Percentiles rank a stretch among this genome's conserved stretches.
Evolutionary conservation across 2,888 invertebrate species (phyloP).

Genomic region (Oscheius sp.): DNA sequence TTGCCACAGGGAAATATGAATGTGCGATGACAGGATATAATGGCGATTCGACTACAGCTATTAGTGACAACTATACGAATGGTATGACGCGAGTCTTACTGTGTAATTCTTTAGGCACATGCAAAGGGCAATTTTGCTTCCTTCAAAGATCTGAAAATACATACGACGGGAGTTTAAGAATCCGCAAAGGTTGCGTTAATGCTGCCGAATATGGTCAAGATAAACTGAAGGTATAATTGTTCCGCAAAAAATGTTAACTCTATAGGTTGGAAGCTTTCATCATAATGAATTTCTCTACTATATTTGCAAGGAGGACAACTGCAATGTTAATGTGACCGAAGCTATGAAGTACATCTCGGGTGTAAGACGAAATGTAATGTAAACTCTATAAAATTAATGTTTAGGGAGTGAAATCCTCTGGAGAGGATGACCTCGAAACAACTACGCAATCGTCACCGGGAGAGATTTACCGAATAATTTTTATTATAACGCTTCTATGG

Average conservation of each 20-base stretch:
- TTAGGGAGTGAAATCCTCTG: neutral
- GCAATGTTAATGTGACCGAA: neutral
- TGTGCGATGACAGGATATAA: neutral
- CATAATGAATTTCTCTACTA: neutral
- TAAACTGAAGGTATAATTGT: neutral
- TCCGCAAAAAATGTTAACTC: neutral
- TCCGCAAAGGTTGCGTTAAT: slow-evolving; percentile 8
- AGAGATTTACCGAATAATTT: neutral
- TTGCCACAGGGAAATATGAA: neutral
- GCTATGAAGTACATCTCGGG: neutral
- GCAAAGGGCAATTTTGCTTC: slow-evolving; percentile 18
- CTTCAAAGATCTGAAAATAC: neutral
- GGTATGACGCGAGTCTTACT: neutral
- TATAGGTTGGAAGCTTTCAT: neutral
- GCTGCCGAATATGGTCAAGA: slow-evolving; percentile 1
- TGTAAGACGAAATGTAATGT: neutral
- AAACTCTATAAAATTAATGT: neutral
- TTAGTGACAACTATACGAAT: neutral
- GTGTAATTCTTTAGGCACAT: neutral
- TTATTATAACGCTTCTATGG: neutral
- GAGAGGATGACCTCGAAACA: neutral
- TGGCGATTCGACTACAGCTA: neutral
- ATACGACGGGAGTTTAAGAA: neutral
- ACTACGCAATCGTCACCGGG: neutral
- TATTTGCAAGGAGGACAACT: neutral